A percentile compares a stretch with the other conserved stretches of the same genome.
Evolutionary conservation across 1,140 invertebrate species (phyloP).

Genomic region (Nilaparvata lugens): DNA sequence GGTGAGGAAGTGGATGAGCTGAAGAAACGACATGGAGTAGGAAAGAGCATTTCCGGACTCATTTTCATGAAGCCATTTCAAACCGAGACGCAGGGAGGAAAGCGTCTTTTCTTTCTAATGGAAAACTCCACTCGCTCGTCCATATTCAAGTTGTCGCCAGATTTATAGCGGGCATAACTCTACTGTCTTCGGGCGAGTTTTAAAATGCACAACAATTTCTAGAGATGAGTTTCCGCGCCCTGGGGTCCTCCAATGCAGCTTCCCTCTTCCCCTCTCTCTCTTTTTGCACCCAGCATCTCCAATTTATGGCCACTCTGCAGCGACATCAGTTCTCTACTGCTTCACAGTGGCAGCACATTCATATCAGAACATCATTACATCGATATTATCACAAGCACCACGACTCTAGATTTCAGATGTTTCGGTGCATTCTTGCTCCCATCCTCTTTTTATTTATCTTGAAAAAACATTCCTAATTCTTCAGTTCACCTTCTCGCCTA

Average conservation of each 20-base stretch:
- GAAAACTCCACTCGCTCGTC: slow-evolving; percentile 3
- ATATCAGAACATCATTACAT: too few relatives aligned
- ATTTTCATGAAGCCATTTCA: slow-evolving; percentile 6
- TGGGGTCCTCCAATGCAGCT: slow-evolving; percentile 1
- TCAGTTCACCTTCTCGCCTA: too few relatives aligned
- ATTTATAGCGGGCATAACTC: slow-evolving; percentile 4
- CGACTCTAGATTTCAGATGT: too few relatives aligned
- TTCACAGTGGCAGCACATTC: neutral
- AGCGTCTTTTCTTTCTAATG: slow-evolving; percentile 8
- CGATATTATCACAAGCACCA: too few relatives aligned
- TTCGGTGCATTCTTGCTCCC: too few relatives aligned
- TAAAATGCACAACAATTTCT: slow-evolving; percentile 3
- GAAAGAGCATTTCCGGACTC: neutral
- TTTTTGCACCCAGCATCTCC: neutral
- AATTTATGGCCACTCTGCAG: neutral
- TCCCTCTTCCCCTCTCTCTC: slow-evolving; percentile 6
- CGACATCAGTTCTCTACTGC: neutral
- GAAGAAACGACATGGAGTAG: too few relatives aligned
- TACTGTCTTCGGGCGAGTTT: slow-evolving; percentile 2
- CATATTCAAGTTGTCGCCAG: neutral
- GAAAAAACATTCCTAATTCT: too few relatives aligned
- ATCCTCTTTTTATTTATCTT: too few relatives aligned
- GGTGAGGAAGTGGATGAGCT: too few relatives aligned
- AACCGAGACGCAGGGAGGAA: neutral
- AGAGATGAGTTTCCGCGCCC: neutral